These are phyloP conservation scores for Watsonalla binaria DNA, from an alignment of 2,888 invertebrate genomes.

Conservation along the genomic window DNA sequence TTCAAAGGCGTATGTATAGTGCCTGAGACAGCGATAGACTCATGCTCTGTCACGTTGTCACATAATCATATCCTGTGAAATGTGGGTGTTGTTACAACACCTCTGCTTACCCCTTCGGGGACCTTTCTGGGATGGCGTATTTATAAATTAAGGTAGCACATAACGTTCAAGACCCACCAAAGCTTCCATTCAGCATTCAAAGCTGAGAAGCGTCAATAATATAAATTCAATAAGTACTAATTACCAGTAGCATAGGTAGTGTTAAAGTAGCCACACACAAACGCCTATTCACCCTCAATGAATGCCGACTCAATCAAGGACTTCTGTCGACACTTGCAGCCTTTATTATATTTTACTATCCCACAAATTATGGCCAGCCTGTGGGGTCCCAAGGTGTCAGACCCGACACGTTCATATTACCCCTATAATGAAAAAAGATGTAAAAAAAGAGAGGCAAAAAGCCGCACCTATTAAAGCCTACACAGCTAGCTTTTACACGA, in stretches of 20 bases:
- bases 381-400: slow-evolving; percentile 76
- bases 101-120: too few species aligned
- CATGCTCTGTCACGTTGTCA: too few species aligned
- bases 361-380: slow-evolving; percentile 68
- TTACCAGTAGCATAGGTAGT: neutral
- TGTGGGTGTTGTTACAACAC: too few species aligned
- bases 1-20: too few species aligned
- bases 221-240: neutral
- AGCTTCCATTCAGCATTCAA: too few species aligned
- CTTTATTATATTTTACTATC: slow-evolving; percentile 67
- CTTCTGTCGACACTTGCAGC: slow-evolving; percentile 35
- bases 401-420: slow-evolving; percentile 70
- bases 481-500: slow-evolving; percentile 53
- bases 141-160: too few species aligned
- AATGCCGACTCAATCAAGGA: slow-evolving; percentile 29
- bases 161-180: too few species aligned
- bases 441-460: slow-evolving; percentile 56
- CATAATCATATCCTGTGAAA: too few species aligned
- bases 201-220: too few species aligned
- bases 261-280: neutral
- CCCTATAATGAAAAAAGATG: slow-evolving; percentile 60
- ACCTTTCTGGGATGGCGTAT: too few species aligned
- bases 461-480: slow-evolving; percentile 49
- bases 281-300: slow-evolving; percentile 5
- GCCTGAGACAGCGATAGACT: too few species aligned